phyloP scores from a whole-genome alignment of 37 sponge, comb jelly and placozoan species.

The Mnemiopsis leidyi region DNA sequence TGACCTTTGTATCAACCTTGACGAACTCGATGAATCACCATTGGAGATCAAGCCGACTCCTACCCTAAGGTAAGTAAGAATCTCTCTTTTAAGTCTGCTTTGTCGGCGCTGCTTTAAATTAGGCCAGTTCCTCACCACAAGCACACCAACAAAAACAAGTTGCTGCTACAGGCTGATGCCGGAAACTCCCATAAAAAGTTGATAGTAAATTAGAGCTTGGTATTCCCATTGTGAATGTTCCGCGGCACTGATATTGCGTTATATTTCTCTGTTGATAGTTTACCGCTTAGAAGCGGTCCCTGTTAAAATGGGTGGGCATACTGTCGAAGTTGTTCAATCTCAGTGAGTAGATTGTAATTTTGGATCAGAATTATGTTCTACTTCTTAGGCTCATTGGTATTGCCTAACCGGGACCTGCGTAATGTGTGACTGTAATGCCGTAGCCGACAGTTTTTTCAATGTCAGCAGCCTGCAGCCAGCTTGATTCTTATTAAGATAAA shows the following conservation, averaged over 20 bases:
- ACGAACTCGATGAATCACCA: neutral
- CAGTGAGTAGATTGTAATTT: no score
- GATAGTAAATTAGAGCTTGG: constrained; percentile 11
- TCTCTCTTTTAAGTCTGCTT: no score
- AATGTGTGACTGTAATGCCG: no score
- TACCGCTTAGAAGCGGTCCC: neutral
- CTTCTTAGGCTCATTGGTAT: no score
- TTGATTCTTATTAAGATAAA: no score
- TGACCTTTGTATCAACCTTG: neutral
- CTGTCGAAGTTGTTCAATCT: no score
- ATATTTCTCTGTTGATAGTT: neutral
- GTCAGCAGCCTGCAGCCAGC: no score
- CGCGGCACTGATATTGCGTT: neutral
- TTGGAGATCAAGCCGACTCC: neutral
- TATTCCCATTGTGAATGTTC: neutral
- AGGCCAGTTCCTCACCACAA: no score
- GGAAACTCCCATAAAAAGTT: neutral
- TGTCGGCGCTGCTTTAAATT: no score
- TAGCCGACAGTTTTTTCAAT: no score
- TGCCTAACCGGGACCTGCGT: no score
- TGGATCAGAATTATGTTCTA: no score
- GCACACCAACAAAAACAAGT: neutral
- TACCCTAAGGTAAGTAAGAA: neutral
- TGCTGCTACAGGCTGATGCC: neutral
- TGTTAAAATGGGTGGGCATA: neutral